phyloP scores from a whole-genome alignment of 2,888 invertebrate species.

The Glyphotaelius pellucidus region DNA sequence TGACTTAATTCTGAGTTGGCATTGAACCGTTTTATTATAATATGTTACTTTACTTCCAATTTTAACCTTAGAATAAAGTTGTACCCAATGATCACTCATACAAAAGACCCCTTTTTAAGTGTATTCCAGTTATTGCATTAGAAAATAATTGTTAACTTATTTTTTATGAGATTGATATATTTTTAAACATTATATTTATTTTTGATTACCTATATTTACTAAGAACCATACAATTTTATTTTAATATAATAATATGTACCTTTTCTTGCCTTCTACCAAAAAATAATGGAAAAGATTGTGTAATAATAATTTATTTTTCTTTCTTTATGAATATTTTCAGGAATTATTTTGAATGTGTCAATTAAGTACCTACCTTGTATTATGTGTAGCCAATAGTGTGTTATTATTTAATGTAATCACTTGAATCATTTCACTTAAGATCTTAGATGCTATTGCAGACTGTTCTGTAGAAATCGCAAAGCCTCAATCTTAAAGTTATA shows the following conservation, averaged over 20 bases:
- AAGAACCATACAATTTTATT: background rate
- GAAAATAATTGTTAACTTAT: background rate
- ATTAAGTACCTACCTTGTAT: background rate
- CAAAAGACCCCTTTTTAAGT: background rate
- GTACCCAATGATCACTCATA: background rate
- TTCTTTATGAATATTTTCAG: background rate
- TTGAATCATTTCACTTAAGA: background rate
- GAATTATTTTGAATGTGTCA: background rate
- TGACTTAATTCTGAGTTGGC: too few species aligned
- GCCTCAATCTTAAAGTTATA: slow-evolving; percentile 7
- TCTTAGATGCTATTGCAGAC: slow-evolving; percentile 10
- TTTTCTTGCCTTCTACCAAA: background rate
- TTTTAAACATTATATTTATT: background rate
- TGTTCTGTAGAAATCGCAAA: slow-evolving; percentile 4
- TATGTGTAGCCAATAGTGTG: background rate
- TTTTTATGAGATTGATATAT: background rate
- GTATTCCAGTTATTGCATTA: background rate
- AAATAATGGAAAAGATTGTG: background rate
- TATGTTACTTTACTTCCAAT: background rate
- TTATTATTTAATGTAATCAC: background rate
- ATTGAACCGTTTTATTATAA: background rate
- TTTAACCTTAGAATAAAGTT: background rate
- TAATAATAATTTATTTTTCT: background rate
- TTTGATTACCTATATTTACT: background rate
- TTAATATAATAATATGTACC: background rate